These are phyloP conservation scores for Machimus rusticus DNA, from an alignment of 2,888 invertebrate species.

Conservation along the genomic window DNA sequence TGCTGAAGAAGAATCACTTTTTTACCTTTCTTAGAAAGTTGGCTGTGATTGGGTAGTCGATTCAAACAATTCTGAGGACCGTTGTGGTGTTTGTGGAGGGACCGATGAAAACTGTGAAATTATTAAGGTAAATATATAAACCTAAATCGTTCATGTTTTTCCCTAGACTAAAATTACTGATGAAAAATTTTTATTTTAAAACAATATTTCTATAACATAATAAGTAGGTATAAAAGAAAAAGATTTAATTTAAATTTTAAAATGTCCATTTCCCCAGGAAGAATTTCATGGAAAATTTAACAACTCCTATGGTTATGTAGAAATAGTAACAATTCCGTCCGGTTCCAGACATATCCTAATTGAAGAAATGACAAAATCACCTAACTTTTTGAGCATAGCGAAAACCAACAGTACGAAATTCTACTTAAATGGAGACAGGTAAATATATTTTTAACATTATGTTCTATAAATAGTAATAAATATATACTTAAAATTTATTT, in stretches of 20 bases:
- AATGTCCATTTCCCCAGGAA: background rate
- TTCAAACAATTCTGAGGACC: conserved; percentile 80
- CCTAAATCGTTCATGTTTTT: too few relatives aligned
- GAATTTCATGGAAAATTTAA: conserved; percentile 63
- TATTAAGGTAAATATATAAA: conserved; percentile 62
- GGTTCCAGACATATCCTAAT: conserved; percentile 82
- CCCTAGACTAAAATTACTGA: too few relatives aligned
- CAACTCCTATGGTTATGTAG: conserved; percentile 69
- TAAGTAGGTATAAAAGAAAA: too few relatives aligned
- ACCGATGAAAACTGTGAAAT: conserved; percentile 82
- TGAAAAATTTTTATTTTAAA: too few relatives aligned
- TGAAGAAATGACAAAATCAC: conserved; percentile 77
- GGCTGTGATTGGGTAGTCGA: conserved; percentile 92
- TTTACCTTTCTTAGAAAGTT: conserved; percentile 69
- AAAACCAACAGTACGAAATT: conserved; percentile 73
- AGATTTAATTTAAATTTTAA: background rate
- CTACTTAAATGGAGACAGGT: conserved; percentile 82
- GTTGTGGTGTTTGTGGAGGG: conserved; percentile 87
- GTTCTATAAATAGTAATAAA: too few relatives aligned
- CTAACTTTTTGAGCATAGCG: conserved; percentile 82
- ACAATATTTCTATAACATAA: too few relatives aligned
- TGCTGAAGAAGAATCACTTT: background rate
- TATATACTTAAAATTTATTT: background rate
- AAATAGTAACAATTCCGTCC: conserved; percentile 75
- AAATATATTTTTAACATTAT: background rate